A percentile compares a stretch with the other conserved stretches of the same genome.
Conservation (phyloP, 2,888 invertebrate species). For the Rotaria macrura region DNA sequence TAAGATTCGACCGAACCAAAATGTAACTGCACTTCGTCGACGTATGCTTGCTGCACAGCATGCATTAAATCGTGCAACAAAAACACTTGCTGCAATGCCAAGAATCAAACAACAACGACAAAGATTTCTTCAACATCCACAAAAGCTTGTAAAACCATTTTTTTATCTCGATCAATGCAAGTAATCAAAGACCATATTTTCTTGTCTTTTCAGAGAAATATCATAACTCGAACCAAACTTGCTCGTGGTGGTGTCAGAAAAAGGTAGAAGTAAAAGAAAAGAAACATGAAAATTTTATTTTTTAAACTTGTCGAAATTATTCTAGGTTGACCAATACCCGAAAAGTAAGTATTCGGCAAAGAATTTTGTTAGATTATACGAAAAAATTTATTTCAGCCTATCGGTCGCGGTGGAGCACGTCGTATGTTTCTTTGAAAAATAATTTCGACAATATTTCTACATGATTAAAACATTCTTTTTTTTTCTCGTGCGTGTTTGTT, state of each 20-base stretch:
- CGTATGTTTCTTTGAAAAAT: slow-evolving; percentile 4
- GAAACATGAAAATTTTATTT: too few relatives aligned
- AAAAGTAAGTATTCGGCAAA: background rate
- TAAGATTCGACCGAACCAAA: background rate
- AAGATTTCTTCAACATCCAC: background rate
- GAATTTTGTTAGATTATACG: background rate
- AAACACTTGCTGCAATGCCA: background rate
- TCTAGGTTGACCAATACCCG: background rate
- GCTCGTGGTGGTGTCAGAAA: background rate
- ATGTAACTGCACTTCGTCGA: background rate
- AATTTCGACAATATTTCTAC: background rate
- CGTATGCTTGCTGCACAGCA: background rate
- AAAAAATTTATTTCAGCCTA: background rate
- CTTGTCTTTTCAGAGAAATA: background rate
- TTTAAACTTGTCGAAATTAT: too few relatives aligned
- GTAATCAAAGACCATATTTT: background rate
- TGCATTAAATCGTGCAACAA: background rate
- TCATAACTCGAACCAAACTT: background rate
- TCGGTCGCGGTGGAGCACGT: background rate
- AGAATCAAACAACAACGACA: background rate
- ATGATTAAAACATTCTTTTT: background rate
- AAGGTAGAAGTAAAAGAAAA: background rate
- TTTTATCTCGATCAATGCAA: background rate
- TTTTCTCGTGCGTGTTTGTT: background rate
- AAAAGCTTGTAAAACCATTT: background rate